These are phyloP conservation scores for Anguilla japonica DNA, from an alignment of 2,113 vertebrate species.

Conservation along the genomic window DNA sequence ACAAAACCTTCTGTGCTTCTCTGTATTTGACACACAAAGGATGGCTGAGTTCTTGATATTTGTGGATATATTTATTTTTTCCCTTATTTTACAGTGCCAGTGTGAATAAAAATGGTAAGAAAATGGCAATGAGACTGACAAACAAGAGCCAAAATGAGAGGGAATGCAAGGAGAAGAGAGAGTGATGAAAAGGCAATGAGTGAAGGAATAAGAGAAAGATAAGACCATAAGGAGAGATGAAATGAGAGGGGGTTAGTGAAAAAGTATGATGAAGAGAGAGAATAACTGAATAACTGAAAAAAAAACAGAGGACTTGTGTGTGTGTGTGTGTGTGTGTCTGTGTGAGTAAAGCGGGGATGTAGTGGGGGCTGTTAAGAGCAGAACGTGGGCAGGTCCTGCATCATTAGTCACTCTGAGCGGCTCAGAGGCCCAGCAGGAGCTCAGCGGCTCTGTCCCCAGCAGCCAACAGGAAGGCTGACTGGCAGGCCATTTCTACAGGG, in stretches of 20 bases:
- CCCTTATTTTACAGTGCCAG: no score
- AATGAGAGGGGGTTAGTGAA: no score
- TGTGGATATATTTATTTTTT: not conserved
- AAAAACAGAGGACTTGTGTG: slow-evolving; percentile 2
- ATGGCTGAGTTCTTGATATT: not conserved
- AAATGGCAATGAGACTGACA: not conserved
- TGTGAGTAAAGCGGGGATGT: not conserved
- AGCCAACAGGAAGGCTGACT: not conserved
- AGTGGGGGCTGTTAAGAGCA: not conserved
- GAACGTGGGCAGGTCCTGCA: not conserved
- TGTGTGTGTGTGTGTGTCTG: not conserved
- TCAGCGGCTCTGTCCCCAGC: not conserved
- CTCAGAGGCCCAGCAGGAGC: not conserved
- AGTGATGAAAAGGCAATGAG: not conserved
- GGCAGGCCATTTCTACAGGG: not conserved
- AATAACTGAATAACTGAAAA: not conserved
- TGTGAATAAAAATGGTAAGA: not conserved
- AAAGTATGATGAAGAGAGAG: not conserved
- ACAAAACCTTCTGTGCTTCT: not conserved
- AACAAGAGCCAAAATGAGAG: not conserved
- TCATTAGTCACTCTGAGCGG: not conserved
- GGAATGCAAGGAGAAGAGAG: not conserved
- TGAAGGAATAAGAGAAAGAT: not conserved
- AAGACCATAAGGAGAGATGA: not conserved
- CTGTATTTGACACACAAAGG: not conserved